Conservation (phyloP, 2,797 vertebrate species). For the Miichthys miiuy region DNA sequence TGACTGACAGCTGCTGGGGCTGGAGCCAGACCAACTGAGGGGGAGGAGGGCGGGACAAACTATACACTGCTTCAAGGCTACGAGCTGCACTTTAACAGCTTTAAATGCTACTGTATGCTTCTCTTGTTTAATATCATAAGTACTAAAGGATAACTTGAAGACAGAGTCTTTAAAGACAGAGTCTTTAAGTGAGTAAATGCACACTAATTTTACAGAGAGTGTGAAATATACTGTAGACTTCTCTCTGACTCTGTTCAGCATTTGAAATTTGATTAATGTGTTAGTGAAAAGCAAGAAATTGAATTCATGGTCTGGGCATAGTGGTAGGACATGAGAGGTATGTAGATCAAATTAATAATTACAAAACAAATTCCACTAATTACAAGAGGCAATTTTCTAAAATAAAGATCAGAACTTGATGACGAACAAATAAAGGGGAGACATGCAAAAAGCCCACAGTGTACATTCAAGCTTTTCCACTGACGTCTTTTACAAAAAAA, state of each 20-base stretch:
- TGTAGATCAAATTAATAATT: not conserved
- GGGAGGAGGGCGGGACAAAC: constrained; percentile 15
- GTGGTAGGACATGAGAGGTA: not conserved
- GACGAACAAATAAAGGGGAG: not conserved
- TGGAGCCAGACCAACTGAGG: constrained; percentile 14
- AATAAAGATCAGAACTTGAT: not conserved
- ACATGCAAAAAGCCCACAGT: not conserved
- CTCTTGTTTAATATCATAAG: not conserved
- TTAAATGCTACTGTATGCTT: not conserved
- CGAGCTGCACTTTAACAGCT: not conserved
- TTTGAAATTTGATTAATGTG: not conserved
- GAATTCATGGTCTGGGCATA: not conserved
- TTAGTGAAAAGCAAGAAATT: not conserved
- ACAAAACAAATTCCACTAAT: not conserved
- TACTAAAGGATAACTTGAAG: too few relatives aligned
- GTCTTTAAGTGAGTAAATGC: too few relatives aligned
- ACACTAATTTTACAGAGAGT: not conserved
- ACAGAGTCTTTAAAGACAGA: too few relatives aligned
- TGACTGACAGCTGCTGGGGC: constrained; percentile 48
- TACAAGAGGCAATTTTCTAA: not conserved
- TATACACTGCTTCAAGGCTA: not conserved
- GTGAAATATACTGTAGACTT: not conserved
- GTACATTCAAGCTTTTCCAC: not conserved
- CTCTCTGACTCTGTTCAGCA: not conserved
- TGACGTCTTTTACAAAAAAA: not conserved